Percentiles rank a stretch among this genome's conserved stretches.
These are phyloP conservation scores for Setipinna tenuifilis DNA, from an alignment of 2,797 vertebrate species.

Conservation along the genomic window DNA sequence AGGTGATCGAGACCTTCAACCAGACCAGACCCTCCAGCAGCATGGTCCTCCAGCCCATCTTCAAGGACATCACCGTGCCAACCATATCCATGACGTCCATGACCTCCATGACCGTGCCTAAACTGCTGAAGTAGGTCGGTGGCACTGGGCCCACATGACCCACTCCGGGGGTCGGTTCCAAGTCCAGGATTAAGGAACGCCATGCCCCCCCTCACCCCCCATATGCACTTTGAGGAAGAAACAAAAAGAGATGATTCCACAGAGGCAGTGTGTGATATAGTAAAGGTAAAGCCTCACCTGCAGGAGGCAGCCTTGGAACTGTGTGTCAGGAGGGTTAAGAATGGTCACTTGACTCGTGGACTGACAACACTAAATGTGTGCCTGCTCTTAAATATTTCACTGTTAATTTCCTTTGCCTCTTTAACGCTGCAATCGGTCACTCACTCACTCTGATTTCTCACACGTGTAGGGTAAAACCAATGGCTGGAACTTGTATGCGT, in stretches of 20 bases:
- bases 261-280: neutral
- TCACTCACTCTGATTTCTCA: constrained; percentile 1
- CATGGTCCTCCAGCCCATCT: constrained; percentile 82
- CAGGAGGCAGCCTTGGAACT: neutral
- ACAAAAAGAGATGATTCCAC: neutral
- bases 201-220: neutral
- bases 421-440: neutral
- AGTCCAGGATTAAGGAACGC: neutral
- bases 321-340: neutral
- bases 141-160: neutral
- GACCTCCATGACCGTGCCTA: constrained; percentile 86
- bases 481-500: neutral
- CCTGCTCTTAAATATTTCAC: neutral
- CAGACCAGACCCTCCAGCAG: constrained; percentile 82
- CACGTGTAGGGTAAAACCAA: neutral
- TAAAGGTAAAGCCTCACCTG: neutral
- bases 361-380: constrained; percentile 33
- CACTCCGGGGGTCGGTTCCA: no score
- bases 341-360: constrained; percentile 40
- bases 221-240: constrained; percentile 39
- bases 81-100: constrained; percentile 85
- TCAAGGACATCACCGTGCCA: constrained; percentile 90
- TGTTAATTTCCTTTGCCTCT: neutral
- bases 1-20: constrained; percentile 92
- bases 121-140: constrained; percentile 86